Conservation (phyloP, 2,113 vertebrate genomes). For the Python bivittatus region DNA sequence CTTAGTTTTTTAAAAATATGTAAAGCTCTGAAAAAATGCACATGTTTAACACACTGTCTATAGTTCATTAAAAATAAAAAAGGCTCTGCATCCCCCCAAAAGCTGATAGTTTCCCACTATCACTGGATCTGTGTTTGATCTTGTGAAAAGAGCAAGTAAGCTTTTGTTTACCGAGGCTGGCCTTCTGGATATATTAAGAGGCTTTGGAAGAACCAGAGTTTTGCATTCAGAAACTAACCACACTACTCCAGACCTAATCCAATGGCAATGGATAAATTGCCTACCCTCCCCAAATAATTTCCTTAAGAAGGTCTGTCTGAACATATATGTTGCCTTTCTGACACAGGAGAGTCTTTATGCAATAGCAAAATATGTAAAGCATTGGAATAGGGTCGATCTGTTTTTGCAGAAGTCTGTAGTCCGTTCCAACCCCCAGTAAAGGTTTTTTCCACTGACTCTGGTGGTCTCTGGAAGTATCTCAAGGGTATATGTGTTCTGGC, state of each 20-base stretch:
- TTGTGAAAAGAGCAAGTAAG: too few species aligned
- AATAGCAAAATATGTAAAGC: conserved; percentile 19
- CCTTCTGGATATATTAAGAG: not conserved
- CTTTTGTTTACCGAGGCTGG: not conserved
- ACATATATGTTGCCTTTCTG: not conserved
- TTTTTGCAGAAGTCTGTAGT: conserved; percentile 22
- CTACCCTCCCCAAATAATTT: not conserved
- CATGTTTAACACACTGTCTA: not conserved
- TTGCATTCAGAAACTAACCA: not conserved
- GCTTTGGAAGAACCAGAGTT: not conserved
- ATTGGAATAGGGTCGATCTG: not conserved
- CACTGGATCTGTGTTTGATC: too few species aligned
- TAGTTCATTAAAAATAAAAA: not conserved
- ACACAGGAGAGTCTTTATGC: conserved; percentile 20
- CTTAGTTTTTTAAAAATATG: not conserved
- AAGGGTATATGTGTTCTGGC: conserved; percentile 27
- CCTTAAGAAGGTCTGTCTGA: not conserved
- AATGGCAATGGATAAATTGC: not conserved
- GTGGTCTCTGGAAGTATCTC: conserved; percentile 4
- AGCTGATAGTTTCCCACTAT: too few species aligned
- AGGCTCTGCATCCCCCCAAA: not conserved
- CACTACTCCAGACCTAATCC: not conserved
- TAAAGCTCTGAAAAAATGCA: not conserved
- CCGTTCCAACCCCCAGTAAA: conserved; percentile 4
- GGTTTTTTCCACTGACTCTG: conserved; percentile 8